phyloP scores from a whole-genome alignment of 2,797 vertebrate species.

The Coilia nasus region DNA sequence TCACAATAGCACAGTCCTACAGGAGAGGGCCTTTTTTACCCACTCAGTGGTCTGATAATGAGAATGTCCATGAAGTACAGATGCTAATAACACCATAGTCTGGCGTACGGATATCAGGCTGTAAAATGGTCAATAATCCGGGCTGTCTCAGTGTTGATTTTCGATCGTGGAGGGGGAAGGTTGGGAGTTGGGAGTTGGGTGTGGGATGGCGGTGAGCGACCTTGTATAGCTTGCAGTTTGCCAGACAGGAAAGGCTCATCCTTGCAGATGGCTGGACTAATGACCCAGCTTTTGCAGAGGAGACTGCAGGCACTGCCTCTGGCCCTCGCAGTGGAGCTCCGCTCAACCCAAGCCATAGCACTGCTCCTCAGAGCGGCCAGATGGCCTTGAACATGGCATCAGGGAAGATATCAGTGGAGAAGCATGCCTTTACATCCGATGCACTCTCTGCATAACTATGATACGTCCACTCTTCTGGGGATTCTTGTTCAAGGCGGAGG shows the following conservation, averaged over 20 bases:
- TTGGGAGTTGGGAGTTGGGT: neutral
- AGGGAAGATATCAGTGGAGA: neutral
- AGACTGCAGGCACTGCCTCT: constrained; percentile 44
- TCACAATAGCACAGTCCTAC: neutral
- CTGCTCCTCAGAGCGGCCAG: constrained; percentile 40
- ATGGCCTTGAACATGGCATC: constrained; percentile 32
- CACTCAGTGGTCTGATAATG: neutral
- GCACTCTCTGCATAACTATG: no score
- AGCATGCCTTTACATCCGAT: no score
- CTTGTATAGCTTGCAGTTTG: constrained; percentile 36
- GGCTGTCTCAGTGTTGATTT: constrained; percentile 23
- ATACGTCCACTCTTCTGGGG: no score
- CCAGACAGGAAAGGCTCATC: constrained; percentile 52
- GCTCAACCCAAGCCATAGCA: constrained; percentile 28
- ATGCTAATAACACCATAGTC: neutral
- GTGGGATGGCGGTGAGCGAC: neutral
- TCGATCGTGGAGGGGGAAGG: constrained; percentile 27
- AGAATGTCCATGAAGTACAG: neutral
- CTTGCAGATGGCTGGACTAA: constrained; percentile 64
- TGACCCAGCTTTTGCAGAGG: constrained; percentile 51
- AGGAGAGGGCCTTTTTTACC: neutral
- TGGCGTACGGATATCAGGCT: neutral
- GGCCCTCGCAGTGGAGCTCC: constrained; percentile 42
- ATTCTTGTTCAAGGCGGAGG: no score
- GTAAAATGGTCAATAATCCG: neutral